Evolutionary conservation across 2,113 vertebrate species (phyloP).

Genomic region (Ciconia boyciana): DNA sequence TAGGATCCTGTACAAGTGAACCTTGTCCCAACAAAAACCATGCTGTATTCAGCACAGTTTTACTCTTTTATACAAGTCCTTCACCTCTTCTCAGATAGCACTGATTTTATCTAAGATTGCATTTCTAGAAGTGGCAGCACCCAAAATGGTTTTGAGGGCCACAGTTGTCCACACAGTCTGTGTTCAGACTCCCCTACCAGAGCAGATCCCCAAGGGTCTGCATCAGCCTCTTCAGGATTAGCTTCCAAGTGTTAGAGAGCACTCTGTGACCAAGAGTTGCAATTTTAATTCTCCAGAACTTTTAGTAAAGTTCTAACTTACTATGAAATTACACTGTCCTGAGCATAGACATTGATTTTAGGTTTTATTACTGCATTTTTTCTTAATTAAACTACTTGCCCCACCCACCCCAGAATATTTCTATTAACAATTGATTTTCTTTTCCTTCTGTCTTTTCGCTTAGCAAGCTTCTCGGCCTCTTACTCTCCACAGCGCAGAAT

Average conservation of each 20-base stretch:
- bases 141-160: neutral
- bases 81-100: neutral
- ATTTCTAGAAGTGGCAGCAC: neutral
- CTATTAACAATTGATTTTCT: neutral
- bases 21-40: neutral
- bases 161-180: neutral
- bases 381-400: neutral
- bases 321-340: neutral
- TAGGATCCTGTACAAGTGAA: neutral
- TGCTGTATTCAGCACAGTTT: neutral
- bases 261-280: neutral
- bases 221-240: neutral
- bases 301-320: neutral
- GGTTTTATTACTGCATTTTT: neutral
- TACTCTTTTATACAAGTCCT: neutral
- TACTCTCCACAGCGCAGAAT: constrained; percentile 86
- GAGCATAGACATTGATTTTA: neutral
- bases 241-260: neutral
- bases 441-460: neutral
- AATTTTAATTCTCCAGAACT: neutral
- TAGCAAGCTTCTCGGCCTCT: constrained; percentile 81
- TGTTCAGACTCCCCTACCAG: neutral
- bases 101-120: neutral
- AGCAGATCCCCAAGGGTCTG: neutral
- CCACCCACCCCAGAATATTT: neutral